Evolutionary conservation across 2,888 invertebrate species (phyloP).

Genomic region (Diarsia dahlii): DNA sequence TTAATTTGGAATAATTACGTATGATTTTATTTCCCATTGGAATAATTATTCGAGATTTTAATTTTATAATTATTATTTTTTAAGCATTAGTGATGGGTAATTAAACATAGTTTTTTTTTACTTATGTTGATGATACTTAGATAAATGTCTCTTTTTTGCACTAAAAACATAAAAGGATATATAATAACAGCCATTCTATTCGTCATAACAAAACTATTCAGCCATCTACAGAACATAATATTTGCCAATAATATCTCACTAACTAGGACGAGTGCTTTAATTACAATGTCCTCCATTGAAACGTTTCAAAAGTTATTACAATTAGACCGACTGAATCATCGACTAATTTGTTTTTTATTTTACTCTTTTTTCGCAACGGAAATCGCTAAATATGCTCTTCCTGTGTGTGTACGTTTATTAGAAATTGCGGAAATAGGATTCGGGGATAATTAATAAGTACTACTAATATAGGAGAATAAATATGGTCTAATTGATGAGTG

Average conservation of each 20-base stretch:
- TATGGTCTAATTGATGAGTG: background rate
- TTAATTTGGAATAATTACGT: slow-evolving; percentile 56
- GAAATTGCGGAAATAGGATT: slow-evolving; percentile 53
- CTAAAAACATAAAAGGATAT: background rate
- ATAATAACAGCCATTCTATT: background rate
- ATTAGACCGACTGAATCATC: slow-evolving; percentile 68
- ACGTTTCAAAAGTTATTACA: slow-evolving; percentile 69
- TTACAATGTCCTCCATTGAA: slow-evolving; percentile 73
- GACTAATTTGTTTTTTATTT: slow-evolving; percentile 70
- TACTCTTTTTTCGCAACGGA: slow-evolving; percentile 72
- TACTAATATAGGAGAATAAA: slow-evolving; percentile 13
- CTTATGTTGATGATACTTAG: too few relatives aligned
- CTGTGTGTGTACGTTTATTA: slow-evolving; percentile 68
- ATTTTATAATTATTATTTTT: slow-evolving; percentile 2
- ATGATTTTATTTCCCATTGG: slow-evolving; percentile 47
- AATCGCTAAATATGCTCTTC: slow-evolving; percentile 76
- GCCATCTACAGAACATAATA: slow-evolving; percentile 36
- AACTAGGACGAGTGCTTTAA: slow-evolving; percentile 63
- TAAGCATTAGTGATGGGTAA: background rate
- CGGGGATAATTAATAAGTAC: slow-evolving; percentile 31
- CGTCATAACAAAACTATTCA: slow-evolving; percentile 19
- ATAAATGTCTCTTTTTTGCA: background rate
- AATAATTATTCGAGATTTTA: slow-evolving; percentile 31
- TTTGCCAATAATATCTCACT: slow-evolving; percentile 55
- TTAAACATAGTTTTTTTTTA: background rate